These are phyloP conservation scores for Epinotia bilunana DNA, from an alignment of 2,888 invertebrate species.

Conservation along the genomic window DNA sequence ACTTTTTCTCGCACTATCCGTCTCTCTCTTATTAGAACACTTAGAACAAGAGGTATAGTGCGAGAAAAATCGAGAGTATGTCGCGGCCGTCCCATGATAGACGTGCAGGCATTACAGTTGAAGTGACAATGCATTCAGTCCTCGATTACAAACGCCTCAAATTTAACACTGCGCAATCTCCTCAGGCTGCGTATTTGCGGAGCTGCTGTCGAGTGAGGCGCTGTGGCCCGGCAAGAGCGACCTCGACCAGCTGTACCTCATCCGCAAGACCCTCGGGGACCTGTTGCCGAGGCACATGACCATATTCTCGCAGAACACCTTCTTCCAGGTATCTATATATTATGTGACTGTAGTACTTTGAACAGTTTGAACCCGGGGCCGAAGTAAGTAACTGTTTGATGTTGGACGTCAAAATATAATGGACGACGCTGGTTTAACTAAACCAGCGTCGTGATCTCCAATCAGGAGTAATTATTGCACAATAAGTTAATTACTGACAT, in stretches of 20 bases:
- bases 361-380: neutral
- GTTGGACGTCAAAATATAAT: too few species aligned
- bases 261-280: constrained; percentile 97
- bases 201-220: constrained; percentile 94
- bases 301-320: constrained; percentile 98
- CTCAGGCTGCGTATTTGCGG: constrained; percentile 93
- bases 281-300: constrained; percentile 97
- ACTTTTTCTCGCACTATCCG: too few species aligned
- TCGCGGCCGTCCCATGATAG: too few species aligned
- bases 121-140: too few species aligned
- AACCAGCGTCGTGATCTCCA: too few species aligned
- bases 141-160: constrained; percentile 10
- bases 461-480: too few species aligned
- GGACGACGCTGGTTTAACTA: too few species aligned
- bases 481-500: too few species aligned
- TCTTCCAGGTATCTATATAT: constrained; percentile 83
- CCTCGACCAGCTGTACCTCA: constrained; percentile 98
- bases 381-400: neutral
- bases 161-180: constrained; percentile 37
- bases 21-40: too few species aligned
- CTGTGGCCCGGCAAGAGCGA: constrained; percentile 99
- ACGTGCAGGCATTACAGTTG: too few species aligned
- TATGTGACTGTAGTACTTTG: neutral
- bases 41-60: too few species aligned
- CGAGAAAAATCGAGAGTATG: too few species aligned